These are phyloP conservation scores for Portunus trituberculatus DNA, from an alignment of 1,140 invertebrate species.

Conservation along the genomic window DNA sequence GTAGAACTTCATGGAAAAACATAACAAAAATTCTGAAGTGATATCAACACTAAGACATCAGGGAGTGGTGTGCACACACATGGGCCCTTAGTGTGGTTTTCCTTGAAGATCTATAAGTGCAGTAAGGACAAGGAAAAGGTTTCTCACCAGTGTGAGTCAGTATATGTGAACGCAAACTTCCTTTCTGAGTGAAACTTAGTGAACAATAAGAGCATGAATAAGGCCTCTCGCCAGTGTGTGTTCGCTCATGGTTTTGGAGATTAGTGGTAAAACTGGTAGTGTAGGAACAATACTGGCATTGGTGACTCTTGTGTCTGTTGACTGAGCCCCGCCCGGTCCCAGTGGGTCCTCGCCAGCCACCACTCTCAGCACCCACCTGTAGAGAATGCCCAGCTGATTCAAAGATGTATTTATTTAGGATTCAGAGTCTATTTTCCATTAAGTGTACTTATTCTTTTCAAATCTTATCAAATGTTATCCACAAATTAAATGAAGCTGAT, in stretches of 20 bases:
- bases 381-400: slow-evolving; percentile 56
- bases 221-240: slow-evolving; percentile 61
- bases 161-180: slow-evolving; percentile 59
- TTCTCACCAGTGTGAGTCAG: slow-evolving; percentile 58
- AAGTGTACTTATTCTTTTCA: neutral
- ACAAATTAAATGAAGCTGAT: too few relatives aligned
- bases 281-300: slow-evolving; percentile 67
- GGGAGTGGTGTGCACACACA: slow-evolving; percentile 48
- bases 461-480: neutral
- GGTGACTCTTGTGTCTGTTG: slow-evolving; percentile 62
- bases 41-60: neutral
- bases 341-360: slow-evolving; percentile 51
- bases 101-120: slow-evolving; percentile 53
- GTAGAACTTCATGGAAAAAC: too few relatives aligned
- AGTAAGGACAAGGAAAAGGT: slow-evolving; percentile 61
- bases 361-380: slow-evolving; percentile 64
- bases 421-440: neutral
- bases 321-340: slow-evolving; percentile 28
- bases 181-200: slow-evolving; percentile 56
- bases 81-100: slow-evolving; percentile 52
- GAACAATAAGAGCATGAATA: slow-evolving; percentile 46
- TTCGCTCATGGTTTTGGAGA: slow-evolving; percentile 59
- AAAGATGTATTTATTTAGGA: neutral
- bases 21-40: too few relatives aligned
- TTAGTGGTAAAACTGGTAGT: slow-evolving; percentile 61